Percentiles rank a stretch among this genome's conserved stretches.
Evolutionary conservation across 53 echinoderm and acorn worm species (phyloP).

Genomic region (Antedon mediterranea): DNA sequence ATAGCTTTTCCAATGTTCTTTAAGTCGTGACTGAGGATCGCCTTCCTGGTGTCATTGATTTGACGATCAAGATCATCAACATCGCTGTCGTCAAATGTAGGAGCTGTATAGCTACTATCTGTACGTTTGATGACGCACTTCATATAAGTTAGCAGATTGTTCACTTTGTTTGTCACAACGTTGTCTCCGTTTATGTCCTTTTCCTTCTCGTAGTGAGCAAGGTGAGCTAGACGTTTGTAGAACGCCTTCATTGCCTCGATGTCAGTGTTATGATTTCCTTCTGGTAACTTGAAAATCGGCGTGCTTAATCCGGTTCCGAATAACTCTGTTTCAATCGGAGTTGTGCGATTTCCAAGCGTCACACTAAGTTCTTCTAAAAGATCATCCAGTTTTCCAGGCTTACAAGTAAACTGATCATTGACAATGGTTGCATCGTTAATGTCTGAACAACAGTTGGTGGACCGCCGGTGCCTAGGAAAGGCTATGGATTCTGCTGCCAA

Average conservation of each 20-base stretch:
- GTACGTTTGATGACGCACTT: background rate
- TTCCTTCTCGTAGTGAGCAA: background rate
- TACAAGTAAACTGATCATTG: background rate
- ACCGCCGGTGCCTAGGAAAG: too few species aligned
- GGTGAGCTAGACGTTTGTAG: background rate
- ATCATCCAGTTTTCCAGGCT: background rate
- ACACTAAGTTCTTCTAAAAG: background rate
- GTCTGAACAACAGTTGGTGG: too few species aligned
- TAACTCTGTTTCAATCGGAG: background rate
- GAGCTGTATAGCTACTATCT: background rate
- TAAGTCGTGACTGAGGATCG: too few species aligned
- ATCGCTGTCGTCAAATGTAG: background rate
- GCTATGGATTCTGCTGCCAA: too few species aligned
- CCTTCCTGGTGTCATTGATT: too few species aligned
- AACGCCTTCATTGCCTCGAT: background rate
- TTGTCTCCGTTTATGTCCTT: background rate
- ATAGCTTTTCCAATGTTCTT: too few species aligned
- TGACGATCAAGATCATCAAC: too few species aligned
- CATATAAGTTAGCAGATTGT: background rate
- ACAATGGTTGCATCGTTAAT: background rate
- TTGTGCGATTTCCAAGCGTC: background rate
- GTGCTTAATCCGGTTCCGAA: background rate
- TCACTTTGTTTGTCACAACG: background rate
- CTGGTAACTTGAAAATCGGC: background rate
- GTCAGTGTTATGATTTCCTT: background rate